A percentile compares a stretch with the other conserved stretches of the same genome.
Conservation (phyloP, 2,113 vertebrate genomes). For the Microtus pennsylvanicus region DNA sequence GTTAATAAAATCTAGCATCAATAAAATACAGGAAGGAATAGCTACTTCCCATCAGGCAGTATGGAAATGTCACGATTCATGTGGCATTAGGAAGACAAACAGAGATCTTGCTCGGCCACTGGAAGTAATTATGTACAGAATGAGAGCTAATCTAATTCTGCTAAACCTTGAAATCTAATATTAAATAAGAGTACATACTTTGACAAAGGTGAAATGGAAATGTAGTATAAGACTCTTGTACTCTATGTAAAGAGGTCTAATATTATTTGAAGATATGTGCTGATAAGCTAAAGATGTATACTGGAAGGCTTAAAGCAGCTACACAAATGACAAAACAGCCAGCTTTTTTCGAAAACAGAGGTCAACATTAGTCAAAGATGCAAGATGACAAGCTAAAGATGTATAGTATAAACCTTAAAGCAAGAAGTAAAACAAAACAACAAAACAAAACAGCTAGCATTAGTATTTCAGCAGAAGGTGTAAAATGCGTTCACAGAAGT, state of each 20-base stretch:
- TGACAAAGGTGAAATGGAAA: constrained; percentile 26
- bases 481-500: neutral
- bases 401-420: neutral
- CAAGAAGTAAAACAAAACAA: constrained; percentile 14
- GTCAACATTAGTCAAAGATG: neutral
- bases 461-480: constrained; percentile 19
- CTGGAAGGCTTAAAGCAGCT: neutral
- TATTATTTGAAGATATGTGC: neutral
- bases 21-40: neutral
- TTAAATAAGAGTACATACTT: neutral
- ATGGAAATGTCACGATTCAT: neutral
- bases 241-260: neutral
- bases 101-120: neutral
- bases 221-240: neutral
- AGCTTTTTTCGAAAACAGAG: neutral
- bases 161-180: neutral
- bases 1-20: neutral
- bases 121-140: neutral
- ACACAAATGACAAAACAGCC: constrained; percentile 30
- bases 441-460: constrained; percentile 7
- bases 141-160: neutral
- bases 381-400: neutral
- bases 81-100: neutral
- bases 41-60: neutral
- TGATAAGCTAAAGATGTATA: constrained; percentile 15